Base-by-base conservation (phyloP, 2,113 vertebrate species). In the Psittacara wagleri region DNA sequence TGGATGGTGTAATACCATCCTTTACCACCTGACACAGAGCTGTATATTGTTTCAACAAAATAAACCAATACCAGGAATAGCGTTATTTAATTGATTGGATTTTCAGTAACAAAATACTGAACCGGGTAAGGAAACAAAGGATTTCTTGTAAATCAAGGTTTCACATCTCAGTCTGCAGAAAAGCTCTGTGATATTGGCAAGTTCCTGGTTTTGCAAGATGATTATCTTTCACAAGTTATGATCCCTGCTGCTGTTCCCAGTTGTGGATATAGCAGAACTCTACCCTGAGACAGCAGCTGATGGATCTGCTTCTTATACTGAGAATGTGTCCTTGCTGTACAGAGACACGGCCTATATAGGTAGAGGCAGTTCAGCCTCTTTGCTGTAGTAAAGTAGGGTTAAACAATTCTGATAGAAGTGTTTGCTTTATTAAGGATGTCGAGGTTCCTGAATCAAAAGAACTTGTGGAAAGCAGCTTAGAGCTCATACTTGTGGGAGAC, bases 221-320 rank as follows among this genome's bases (percentile, higher is more conserved):
- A 33, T 72, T 11, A 66, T 15, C 49, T 46, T 78, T 67, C 14
- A 7, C 20, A 85, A 82, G 68, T 64, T 37, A 16, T 1, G 2
- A 24, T 49, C 11, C 2, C 15, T 62, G 20, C 62, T 85, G 72
- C 59, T 62, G 10, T 41, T 92, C 19, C 28, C 1, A 1, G 4
- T 54, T 81, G 55, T 74, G n/a, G 10, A 12, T 76, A 9, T 6
- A 81, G 46, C 68, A 70, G 68, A 52, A 24, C 5, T 72, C 28
- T 44, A 19, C 37, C 15, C 20, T 44, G 49, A 41, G 31, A 27
- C 4, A 57, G n/a, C 68, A 83, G 39, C 33, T 72, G 46, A 24
- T 1, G 1, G 19, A 13, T 54, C 39, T 48, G 25, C 35, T 44
- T 3, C 41, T 73, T 37, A 22, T 6, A 33, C 2, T 1, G 10